Percentiles rank a stretch among this genome's conserved stretches.
Conservation (phyloP, 2,797 vertebrate species). For the Dendrocincla fuliginosa region DNA sequence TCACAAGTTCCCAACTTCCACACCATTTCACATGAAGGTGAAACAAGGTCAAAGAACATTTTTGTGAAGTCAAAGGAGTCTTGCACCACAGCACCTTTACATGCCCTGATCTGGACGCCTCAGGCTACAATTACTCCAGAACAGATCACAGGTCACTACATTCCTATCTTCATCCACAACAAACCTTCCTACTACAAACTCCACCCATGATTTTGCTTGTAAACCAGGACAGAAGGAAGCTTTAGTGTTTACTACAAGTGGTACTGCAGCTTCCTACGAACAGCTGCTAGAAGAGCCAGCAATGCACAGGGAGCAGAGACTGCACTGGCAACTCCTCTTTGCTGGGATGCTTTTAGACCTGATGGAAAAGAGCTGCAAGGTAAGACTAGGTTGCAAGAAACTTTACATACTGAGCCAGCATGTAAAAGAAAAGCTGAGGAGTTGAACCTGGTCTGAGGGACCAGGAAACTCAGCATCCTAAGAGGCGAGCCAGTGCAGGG, state of each 20-base stretch:
- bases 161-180: not conserved
- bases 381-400: not conserved
- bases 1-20: not conserved
- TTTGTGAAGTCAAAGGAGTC: not conserved
- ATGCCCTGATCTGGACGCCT: not conserved
- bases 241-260: not conserved
- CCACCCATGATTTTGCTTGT: not conserved
- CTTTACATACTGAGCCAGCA: not conserved
- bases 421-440: not conserved
- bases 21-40: not conserved
- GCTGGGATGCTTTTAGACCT: not conserved
- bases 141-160: not conserved
- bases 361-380: not conserved
- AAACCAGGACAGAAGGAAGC: not conserved
- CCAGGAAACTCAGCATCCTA: not conserved
- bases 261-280: not conserved
- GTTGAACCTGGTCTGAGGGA: not conserved
- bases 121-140: not conserved
- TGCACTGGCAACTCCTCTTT: not conserved
- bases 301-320: fast-evolving
- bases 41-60: not conserved
- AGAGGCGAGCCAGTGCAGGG: not conserved
- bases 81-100: not conserved
- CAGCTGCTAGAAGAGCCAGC: not conserved
- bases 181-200: not conserved